Evolutionary conservation across 2,797 vertebrate species (phyloP).

Genomic region (Hypotaenidia philippensis): DNA sequence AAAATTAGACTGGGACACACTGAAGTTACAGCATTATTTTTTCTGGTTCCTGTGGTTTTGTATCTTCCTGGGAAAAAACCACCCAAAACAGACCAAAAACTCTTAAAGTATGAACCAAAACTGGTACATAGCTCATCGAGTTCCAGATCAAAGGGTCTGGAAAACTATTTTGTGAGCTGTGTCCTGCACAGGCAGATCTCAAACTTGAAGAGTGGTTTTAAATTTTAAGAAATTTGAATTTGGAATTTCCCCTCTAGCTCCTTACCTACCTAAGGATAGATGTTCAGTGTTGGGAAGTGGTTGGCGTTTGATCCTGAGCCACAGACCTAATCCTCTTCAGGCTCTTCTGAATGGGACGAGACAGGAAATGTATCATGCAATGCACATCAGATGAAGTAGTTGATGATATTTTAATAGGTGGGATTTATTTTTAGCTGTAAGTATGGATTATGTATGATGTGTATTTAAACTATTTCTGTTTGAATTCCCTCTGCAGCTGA

Average conservation of each 20-base stretch:
- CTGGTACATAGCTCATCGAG: not conserved
- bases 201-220: not conserved
- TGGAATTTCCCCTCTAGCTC: not conserved
- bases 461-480: not conserved
- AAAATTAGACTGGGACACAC: not conserved
- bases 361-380: not conserved
- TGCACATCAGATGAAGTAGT: not conserved
- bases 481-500: constrained; percentile 24
- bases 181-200: not conserved
- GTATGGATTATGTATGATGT: not conserved
- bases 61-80: not conserved
- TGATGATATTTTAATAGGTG: not conserved
- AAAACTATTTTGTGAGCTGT: not conserved
- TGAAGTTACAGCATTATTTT: not conserved
- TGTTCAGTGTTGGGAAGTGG: not conserved
- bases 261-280: not conserved
- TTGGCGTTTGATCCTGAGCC: not conserved
- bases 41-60: not conserved
- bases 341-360: not conserved
- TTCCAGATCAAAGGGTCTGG: not conserved
- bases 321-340: not conserved
- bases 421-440: not conserved
- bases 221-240: not conserved
- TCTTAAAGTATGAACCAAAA: not conserved
- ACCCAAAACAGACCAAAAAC: too few relatives aligned